Conservation (phyloP, 2,797 vertebrate genomes). For the Phoeniculus purpureus region DNA sequence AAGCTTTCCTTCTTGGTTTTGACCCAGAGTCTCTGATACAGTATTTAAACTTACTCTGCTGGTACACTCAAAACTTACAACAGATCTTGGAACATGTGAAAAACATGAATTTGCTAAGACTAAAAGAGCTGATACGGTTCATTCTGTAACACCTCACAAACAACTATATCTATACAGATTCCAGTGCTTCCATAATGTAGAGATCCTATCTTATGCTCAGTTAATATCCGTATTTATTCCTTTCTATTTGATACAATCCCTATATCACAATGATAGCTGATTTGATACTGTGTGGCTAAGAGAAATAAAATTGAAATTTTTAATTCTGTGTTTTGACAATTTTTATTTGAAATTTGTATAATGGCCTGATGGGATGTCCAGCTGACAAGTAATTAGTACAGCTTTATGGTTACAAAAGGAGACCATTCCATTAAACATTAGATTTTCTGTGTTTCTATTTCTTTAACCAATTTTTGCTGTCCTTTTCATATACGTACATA, state of each 20-base stretch:
- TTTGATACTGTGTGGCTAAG: not conserved
- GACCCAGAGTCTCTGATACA: rapidly evolving
- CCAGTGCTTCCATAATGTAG: not conserved
- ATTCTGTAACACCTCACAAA: not conserved
- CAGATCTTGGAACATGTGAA: not conserved
- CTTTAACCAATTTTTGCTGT: not conserved
- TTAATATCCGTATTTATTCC: not conserved
- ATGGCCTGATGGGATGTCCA: not conserved
- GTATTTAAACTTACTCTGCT: not conserved
- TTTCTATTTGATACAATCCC: not conserved
- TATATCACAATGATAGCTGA: not conserved
- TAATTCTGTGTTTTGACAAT: not conserved
- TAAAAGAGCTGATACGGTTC: not conserved
- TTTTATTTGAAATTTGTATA: not conserved
- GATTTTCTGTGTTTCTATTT: not conserved
- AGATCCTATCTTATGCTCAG: not conserved
- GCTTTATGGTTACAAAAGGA: not conserved
- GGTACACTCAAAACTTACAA: not conserved
- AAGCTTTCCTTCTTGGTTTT: not conserved
- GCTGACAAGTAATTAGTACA: not conserved
- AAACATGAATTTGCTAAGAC: not conserved
- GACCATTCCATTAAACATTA: rapidly evolving
- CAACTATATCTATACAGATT: not conserved
- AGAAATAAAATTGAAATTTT: not conserved
- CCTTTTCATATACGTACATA: not conserved